A percentile compares a stretch with the other conserved stretches of the same genome.
Conservation (phyloP, 37 sponge, comb jelly and placozoan genomes). For the Dysidea cf. avara region DNA sequence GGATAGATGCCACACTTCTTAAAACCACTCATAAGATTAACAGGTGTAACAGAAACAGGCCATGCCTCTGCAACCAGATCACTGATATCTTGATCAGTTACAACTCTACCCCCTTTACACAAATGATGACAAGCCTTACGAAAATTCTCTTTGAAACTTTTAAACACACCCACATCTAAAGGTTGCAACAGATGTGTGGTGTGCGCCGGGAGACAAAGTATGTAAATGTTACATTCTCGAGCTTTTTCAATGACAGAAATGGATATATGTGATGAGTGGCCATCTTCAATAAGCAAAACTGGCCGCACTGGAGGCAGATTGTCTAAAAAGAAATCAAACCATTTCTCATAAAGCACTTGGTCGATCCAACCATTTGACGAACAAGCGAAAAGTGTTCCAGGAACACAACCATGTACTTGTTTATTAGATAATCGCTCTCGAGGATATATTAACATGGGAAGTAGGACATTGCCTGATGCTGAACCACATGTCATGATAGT, state of each 20-base stretch:
- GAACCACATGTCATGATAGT: background rate
- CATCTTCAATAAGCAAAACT: too few species aligned
- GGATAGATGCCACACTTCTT: slow-evolving; percentile 40
- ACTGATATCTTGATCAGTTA: slow-evolving; percentile 39
- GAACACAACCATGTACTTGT: too few species aligned
- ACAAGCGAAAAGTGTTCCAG: too few species aligned
- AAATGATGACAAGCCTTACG: slow-evolving; percentile 39
- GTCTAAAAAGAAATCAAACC: too few species aligned
- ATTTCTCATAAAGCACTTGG: too few species aligned
- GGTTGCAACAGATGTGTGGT: slow-evolving; percentile 59
- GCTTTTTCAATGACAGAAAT: slow-evolving; percentile 16
- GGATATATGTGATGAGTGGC: too few species aligned
- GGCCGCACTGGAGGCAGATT: too few species aligned
- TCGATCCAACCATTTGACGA: too few species aligned
- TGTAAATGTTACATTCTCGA: slow-evolving; percentile 34
- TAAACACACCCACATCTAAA: slow-evolving; percentile 51
- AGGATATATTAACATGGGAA: too few species aligned
- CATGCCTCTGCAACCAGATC: slow-evolving; percentile 31
- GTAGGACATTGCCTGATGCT: too few species aligned
- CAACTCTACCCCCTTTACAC: slow-evolving; percentile 31
- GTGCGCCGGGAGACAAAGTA: slow-evolving; percentile 54
- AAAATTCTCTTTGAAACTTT: slow-evolving; percentile 31
- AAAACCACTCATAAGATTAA: slow-evolving; percentile 43
- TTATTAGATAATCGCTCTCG: too few species aligned
- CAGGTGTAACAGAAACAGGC: slow-evolving; percentile 30